Evolutionary conservation across 1,140 invertebrate genomes (phyloP).

Genomic region (Homarus americanus): DNA sequence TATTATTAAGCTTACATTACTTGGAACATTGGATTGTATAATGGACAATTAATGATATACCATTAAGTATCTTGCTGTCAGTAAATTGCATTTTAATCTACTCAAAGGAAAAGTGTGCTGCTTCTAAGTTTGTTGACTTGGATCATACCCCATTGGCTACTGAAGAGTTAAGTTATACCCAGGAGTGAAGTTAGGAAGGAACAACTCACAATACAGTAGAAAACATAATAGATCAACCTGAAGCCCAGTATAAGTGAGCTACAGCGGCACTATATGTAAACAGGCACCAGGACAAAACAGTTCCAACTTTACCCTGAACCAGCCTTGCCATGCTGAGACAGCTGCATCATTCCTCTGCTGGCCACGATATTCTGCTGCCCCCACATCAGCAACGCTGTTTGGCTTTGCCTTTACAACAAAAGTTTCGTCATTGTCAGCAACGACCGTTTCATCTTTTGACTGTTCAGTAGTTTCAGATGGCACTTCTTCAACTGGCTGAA

Average conservation of each 20-base stretch:
- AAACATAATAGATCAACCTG: neutral
- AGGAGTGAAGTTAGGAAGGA: constrained; percentile 7
- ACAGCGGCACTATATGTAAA: constrained; percentile 4
- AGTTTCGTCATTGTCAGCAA: neutral
- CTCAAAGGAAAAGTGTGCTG: too few relatives aligned
- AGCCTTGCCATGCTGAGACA: constrained; percentile 12
- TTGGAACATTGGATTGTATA: too few relatives aligned
- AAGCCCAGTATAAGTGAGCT: constrained; percentile 4
- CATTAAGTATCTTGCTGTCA: too few relatives aligned
- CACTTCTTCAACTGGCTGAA: neutral
- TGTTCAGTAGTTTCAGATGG: too few relatives aligned
- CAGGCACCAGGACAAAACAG: neutral
- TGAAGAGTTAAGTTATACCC: neutral
- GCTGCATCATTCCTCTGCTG: neutral
- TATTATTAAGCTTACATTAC: too few relatives aligned
- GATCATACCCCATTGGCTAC: neutral
- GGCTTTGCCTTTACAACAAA: constrained; percentile 28
- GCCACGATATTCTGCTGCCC: neutral
- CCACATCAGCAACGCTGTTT: neutral
- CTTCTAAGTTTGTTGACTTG: too few relatives aligned
- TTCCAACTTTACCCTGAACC: constrained; percentile 31
- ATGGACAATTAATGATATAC: too few relatives aligned
- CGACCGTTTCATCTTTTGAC: neutral
- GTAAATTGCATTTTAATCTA: too few relatives aligned
- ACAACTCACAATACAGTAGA: neutral